Evolutionary conservation across 2,888 invertebrate species (phyloP).

Genomic region (Parasteatoda lunata): DNA sequence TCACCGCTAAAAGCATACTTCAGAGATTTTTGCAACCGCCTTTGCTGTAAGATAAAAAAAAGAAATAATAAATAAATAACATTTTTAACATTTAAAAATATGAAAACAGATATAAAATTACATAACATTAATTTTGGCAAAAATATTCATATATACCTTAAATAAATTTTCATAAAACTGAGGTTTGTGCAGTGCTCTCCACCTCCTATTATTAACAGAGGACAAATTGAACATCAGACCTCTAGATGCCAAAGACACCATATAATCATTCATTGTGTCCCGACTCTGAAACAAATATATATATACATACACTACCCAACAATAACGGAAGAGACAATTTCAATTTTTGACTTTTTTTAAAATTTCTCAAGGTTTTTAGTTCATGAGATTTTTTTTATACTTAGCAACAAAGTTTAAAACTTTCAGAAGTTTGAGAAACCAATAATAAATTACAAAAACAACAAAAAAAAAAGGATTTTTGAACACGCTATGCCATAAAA

Average conservation of each 20-base stretch:
- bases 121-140: too few relatives aligned
- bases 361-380: background rate
- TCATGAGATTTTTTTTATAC: background rate
- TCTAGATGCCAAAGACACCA: constrained; percentile 46
- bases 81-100: background rate
- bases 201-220: constrained; percentile 63
- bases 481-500: too few relatives aligned
- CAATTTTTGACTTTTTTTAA: too few relatives aligned
- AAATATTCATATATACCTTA: constrained; percentile 48
- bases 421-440: too few relatives aligned
- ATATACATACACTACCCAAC: background rate
- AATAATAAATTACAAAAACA: background rate
- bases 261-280: constrained; percentile 52
- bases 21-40: constrained; percentile 10
- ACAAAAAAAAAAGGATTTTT: background rate
- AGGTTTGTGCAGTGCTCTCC: constrained; percentile 74
- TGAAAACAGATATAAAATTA: background rate
- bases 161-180: constrained; percentile 72
- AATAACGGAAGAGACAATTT: too few relatives aligned
- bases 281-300: constrained; percentile 30
- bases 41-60: constrained; percentile 29
- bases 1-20: constrained; percentile 44
- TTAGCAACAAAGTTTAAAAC: too few relatives aligned
- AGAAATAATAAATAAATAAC: background rate
- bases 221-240: constrained; percentile 61